phyloP scores from a whole-genome alignment of 2,888 invertebrate species.

The Trichopria drosophilae region DNA sequence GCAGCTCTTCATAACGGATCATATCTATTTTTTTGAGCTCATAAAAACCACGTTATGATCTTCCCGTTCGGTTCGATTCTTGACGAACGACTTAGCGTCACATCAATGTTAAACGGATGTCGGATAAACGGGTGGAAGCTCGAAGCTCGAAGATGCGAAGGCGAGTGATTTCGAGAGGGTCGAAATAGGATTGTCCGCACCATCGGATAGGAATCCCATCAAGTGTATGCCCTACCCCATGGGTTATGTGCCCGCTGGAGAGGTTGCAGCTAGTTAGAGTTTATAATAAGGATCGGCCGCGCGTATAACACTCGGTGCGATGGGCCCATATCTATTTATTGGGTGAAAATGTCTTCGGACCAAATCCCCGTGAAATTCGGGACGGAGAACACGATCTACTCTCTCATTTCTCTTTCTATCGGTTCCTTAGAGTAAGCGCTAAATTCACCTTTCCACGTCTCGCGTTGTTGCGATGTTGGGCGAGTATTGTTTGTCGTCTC shows the following conservation, averaged over 20 bases:
- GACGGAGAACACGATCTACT: conserved; percentile 33
- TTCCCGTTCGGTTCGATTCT: conserved; percentile 42
- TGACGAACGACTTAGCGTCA: conserved; percentile 44
- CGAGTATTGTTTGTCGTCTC: conserved; percentile 46
- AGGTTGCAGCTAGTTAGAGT: conserved; percentile 48
- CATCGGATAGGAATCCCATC: conserved; percentile 60
- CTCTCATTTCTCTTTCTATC: conserved; percentile 6
- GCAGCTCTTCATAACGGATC: no score
- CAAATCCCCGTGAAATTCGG: conserved; percentile 58
- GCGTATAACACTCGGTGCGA: conserved; percentile 48
- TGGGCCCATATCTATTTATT: conserved; percentile 57
- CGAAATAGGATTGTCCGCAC: conserved; percentile 59
- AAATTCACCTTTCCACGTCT: no score
- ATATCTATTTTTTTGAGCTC: no score
- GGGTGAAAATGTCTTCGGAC: conserved; percentile 58
- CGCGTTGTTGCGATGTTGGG: no score
- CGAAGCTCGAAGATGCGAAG: conserved; percentile 34
- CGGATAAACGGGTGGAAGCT: conserved; percentile 43
- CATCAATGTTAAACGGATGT: conserved; percentile 32
- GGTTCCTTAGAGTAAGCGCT: no score
- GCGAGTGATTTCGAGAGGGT: conserved; percentile 52
- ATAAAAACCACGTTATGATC: no score
- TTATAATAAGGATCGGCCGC: conserved; percentile 58
- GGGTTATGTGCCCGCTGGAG: conserved; percentile 39
- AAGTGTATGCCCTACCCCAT: conserved; percentile 51